Evolutionary conservation across 2,113 vertebrate genomes (phyloP).

Genomic region (Arenaria interpres): DNA sequence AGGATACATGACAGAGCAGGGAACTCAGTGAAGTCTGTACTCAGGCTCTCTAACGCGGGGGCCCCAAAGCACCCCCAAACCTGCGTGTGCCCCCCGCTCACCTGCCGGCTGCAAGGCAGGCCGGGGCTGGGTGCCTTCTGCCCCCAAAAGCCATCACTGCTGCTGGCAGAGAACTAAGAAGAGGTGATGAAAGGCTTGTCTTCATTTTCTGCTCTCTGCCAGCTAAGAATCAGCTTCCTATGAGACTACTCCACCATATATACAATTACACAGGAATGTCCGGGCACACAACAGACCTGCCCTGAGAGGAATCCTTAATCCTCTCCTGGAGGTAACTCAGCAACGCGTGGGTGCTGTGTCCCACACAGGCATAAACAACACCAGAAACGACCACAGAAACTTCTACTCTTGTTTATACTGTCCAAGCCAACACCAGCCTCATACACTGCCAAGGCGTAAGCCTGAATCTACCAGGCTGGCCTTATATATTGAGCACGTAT

Average conservation of each 20-base stretch:
- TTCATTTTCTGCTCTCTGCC: neutral
- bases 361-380: neutral
- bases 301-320: neutral
- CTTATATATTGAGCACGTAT: accelerated
- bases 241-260: neutral
- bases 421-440: neutral
- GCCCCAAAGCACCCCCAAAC: neutral
- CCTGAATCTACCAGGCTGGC: neutral
- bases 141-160: neutral
- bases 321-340: neutral
- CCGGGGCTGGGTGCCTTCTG: neutral
- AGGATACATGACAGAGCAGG: neutral
- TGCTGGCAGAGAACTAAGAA: neutral
- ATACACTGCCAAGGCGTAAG: accelerated
- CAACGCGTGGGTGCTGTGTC: accelerated
- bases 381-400: neutral
- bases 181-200: neutral
- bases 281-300: neutral
- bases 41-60: neutral
- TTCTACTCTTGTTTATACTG: neutral
- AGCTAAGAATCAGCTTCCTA: neutral
- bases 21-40: neutral
- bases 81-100: neutral
- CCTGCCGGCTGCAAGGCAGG: neutral
- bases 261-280: neutral